Base-by-base conservation (phyloP, 2,113 vertebrate genomes). In the Cyphomyrus plagiostoma region DNA sequence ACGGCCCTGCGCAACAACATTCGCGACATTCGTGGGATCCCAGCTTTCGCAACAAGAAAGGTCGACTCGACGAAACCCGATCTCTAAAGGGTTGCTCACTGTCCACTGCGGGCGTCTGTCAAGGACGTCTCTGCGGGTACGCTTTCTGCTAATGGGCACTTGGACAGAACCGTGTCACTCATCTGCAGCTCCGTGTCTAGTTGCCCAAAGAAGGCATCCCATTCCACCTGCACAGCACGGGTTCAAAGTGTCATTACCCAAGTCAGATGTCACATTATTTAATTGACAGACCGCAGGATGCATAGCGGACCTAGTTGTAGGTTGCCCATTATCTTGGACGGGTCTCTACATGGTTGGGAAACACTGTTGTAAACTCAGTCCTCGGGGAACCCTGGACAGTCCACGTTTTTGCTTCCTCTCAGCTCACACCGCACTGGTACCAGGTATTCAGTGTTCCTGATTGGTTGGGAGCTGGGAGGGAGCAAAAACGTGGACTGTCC, bases 161-260 rank as follows among this genome's bases (percentile, higher is more conserved):
- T 89, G 2, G 92, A 87, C n/a, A 93, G 92, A 89, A 89, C 91
- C 6, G 6, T 4, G n/a, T 94, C 93, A 8, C 91, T 90, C 0
- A 89, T 90, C 90, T 93, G 89, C 66, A 95, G 91, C 70, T 82
- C 90, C 26, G 4, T 9, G 89, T 95, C 95, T 91, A 96, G 92
- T 0, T 89, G 52, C 88, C 93, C 87, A 91, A 96, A 93, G 91
- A 96, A 95, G 5, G 90, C 86, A 91, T 96, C 94, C 95, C 95
- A 96, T 23, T 95, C 93, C 0, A 4, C 89, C 95, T 96, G 89
- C 42, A 66, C 13, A 58, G 52, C 3, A 19, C 23, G 39, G 30
- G 53, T 39, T 46, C 87, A 46, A 42, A 23, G 10, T 23, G 70
- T 77, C 70, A 35, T 39, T 17, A 19, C 15, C 74, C 3, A 80